A percentile compares a stretch with the other conserved stretches of the same genome.
phyloP scores from a whole-genome alignment of 2,113 vertebrate genomes.

The Ceyx cyanopectus region DNA sequence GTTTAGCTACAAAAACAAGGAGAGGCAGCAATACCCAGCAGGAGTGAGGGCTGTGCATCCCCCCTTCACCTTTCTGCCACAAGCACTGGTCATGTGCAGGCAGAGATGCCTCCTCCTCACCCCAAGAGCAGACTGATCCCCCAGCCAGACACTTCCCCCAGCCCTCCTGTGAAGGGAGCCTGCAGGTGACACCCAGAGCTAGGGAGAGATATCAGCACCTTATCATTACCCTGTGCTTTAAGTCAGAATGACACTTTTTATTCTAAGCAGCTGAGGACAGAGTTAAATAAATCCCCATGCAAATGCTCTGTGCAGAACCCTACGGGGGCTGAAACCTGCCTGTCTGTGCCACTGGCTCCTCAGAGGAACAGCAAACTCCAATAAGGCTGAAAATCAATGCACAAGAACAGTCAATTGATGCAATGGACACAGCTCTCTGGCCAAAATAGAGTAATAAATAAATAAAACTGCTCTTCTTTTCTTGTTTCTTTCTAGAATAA shows the following conservation, averaged over 20 bases:
- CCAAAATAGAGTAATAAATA: neutral
- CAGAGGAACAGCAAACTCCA: neutral
- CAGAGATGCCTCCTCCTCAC: neutral
- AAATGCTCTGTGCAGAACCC: neutral
- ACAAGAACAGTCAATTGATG: neutral
- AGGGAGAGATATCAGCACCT: neutral
- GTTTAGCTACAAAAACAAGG: neutral
- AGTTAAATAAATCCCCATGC: neutral
- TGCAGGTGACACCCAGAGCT: neutral
- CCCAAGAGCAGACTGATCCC: accelerated
- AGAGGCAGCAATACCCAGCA: neutral
- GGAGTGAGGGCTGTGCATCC: neutral
- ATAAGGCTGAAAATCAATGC: neutral
- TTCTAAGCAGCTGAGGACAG: neutral
- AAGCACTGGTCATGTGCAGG: neutral
- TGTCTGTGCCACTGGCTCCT: neutral
- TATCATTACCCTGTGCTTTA: neutral
- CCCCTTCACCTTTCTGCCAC: neutral
- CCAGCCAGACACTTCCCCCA: neutral
- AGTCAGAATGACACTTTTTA: neutral
- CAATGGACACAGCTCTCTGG: neutral
- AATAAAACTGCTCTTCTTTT: neutral
- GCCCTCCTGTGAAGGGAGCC: neutral
- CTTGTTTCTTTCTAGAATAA: neutral
- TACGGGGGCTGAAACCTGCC: neutral